phyloP scores from a whole-genome alignment of 2,113 vertebrate genomes.

The Rhagologus leucostigma region DNA sequence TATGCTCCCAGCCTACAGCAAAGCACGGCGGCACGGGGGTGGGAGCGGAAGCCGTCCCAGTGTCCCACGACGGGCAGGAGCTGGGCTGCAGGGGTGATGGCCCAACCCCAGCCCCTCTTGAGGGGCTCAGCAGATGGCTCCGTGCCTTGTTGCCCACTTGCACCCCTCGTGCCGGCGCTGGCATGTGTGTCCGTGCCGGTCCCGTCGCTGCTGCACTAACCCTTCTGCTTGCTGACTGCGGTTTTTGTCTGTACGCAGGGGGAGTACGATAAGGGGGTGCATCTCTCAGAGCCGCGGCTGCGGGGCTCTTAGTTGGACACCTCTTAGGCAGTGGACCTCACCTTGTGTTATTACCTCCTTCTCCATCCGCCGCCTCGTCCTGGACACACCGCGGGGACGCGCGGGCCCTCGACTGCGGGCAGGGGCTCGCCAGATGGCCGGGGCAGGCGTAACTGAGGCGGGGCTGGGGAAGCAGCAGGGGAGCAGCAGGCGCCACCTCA shows the following conservation, averaged over 20 bases:
- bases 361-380: slow-evolving; percentile 58
- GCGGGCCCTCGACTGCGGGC: slow-evolving; percentile 59
- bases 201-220: slow-evolving; percentile 71
- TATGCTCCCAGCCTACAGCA: background rate
- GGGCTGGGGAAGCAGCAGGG: background rate
- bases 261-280: slow-evolving; percentile 81
- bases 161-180: background rate
- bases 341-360: slow-evolving; percentile 72
- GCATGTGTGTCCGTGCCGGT: background rate
- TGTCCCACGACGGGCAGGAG: background rate
- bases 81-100: background rate
- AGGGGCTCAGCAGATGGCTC: background rate
- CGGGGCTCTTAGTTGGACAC: slow-evolving; percentile 74
- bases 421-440: background rate
- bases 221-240: slow-evolving; percentile 81
- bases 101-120: background rate
- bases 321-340: slow-evolving; percentile 76
- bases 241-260: slow-evolving; percentile 87
- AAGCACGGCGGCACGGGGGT: background rate
- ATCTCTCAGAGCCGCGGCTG: slow-evolving; percentile 68
- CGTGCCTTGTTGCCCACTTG: background rate
- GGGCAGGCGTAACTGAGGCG: slow-evolving; percentile 13
- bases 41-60: background rate
- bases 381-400: slow-evolving; percentile 40
- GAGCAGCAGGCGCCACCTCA: slow-evolving; percentile 22